These are phyloP conservation scores for Apeltes quadracus DNA, from an alignment of 2,113 vertebrate species.

Conservation along the genomic window DNA sequence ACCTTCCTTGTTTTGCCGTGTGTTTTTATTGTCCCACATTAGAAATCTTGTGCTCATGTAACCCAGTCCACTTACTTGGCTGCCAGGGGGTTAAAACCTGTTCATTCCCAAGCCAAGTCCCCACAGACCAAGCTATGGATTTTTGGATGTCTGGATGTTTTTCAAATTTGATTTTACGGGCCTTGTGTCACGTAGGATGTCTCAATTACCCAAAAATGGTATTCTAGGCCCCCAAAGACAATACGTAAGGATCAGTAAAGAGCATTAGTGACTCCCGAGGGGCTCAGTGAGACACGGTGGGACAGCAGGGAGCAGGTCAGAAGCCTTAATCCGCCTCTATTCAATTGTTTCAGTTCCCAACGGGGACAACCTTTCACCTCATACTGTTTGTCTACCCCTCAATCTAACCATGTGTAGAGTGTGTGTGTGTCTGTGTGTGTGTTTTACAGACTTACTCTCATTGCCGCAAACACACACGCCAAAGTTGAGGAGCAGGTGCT, in stretches of 20 bases:
- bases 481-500: slow-evolving; percentile 94
- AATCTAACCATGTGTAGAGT: neutral
- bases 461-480: slow-evolving; percentile 96
- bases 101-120: neutral
- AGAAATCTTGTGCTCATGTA: neutral
- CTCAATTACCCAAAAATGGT: neutral
- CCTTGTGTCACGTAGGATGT: neutral
- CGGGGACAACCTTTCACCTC: neutral
- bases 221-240: neutral
- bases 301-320: neutral
- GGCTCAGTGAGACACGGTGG: neutral
- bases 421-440: neutral
- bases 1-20: neutral
- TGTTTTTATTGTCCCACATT: neutral
- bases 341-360: neutral
- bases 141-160: too few relatives aligned
- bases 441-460: slow-evolving; percentile 87
- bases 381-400: neutral
- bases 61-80: neutral
- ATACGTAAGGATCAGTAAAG: neutral
- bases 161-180: neutral
- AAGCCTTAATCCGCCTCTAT: slow-evolving; percentile 17
- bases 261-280: neutral
- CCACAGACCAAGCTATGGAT: neutral
- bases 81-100: neutral